A percentile compares a stretch with the other conserved stretches of the same genome.
phyloP scores from a whole-genome alignment of 1,140 invertebrate genomes.

The Drosophila simulans region DNA sequence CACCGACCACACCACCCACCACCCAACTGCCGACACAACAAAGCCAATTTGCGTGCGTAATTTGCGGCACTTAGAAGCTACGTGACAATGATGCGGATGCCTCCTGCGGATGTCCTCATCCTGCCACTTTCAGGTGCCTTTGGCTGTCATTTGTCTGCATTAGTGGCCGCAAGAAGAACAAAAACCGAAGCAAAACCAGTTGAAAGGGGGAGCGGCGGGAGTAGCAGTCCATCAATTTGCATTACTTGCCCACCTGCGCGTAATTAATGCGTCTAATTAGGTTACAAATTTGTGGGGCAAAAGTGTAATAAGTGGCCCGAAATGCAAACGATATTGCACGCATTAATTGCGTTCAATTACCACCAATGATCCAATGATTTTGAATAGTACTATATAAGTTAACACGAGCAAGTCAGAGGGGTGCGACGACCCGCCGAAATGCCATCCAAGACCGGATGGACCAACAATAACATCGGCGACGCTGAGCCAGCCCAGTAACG shows the following conservation, averaged over 20 bases:
- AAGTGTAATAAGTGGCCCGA: background rate
- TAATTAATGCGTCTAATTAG: constrained; percentile 78
- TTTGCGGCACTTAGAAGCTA: constrained; percentile 78
- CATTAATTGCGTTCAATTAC: constrained; percentile 4
- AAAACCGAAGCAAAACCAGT: background rate
- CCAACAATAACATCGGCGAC: no score
- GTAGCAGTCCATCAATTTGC: constrained; percentile 60
- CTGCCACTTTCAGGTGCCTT: constrained; percentile 43
- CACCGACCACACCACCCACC: background rate
- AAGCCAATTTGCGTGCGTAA: constrained; percentile 82
- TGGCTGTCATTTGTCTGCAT: constrained; percentile 78
- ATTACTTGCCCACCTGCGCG: constrained; percentile 66
- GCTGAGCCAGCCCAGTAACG: no score
- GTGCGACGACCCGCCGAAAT: no score
- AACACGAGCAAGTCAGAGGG: no score
- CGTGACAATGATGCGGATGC: constrained; percentile 57
- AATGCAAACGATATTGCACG: constrained; percentile 1
- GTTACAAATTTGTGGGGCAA: constrained; percentile 40
- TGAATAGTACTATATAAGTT: background rate
- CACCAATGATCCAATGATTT: background rate
- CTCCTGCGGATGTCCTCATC: background rate
- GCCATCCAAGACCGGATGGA: no score
- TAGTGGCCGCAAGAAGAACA: constrained; percentile 30
- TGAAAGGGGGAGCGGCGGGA: no score
- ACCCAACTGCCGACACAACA: constrained; percentile 40